phyloP scores from a whole-genome alignment of 2,797 vertebrate species.

The Typhlichthys eigenmanni region DNA sequence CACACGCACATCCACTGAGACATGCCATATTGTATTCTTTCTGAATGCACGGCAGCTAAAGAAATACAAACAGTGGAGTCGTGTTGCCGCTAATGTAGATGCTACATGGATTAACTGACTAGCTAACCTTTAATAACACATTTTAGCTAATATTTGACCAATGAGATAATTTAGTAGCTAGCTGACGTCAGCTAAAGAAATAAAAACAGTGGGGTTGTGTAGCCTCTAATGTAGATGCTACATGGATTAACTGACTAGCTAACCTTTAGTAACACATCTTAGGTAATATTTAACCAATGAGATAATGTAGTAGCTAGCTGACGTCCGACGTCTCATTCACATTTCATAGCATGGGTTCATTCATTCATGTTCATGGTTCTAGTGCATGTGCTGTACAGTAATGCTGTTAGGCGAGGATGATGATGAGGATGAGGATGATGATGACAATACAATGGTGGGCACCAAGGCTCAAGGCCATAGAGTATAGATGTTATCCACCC shows the following conservation, averaged over 20 bases:
- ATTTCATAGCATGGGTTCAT: not conserved
- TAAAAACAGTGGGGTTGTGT: constrained; percentile 54
- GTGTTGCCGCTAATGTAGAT: constrained; percentile 33
- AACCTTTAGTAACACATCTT: constrained; percentile 15
- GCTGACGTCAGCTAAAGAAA: constrained; percentile 35
- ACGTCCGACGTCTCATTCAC: not conserved
- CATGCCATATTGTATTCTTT: constrained; percentile 67
- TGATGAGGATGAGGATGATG: not conserved
- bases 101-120: constrained; percentile 8
- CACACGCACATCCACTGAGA: constrained; percentile 70
- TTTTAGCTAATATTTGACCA: not conserved
- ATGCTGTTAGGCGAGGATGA: constrained; percentile 8
- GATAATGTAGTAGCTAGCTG: constrained; percentile 5
- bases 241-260: constrained; percentile 6
- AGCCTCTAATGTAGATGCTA: constrained; percentile 28
- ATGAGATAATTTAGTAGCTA: constrained; percentile 2
- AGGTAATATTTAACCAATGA: not conserved
- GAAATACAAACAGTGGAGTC: constrained; percentile 55
- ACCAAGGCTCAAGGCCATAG: constrained; percentile 30
- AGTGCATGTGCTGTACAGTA: not conserved
- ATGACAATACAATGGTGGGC: too few relatives aligned
- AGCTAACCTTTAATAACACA: constrained; percentile 12
- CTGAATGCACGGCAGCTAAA: constrained; percentile 66
- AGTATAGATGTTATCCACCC: constrained; percentile 36
- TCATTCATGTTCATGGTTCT: not conserved